Base-by-base conservation (phyloP, 2,888 invertebrate species). In the Hypolimnas misippus region DNA sequence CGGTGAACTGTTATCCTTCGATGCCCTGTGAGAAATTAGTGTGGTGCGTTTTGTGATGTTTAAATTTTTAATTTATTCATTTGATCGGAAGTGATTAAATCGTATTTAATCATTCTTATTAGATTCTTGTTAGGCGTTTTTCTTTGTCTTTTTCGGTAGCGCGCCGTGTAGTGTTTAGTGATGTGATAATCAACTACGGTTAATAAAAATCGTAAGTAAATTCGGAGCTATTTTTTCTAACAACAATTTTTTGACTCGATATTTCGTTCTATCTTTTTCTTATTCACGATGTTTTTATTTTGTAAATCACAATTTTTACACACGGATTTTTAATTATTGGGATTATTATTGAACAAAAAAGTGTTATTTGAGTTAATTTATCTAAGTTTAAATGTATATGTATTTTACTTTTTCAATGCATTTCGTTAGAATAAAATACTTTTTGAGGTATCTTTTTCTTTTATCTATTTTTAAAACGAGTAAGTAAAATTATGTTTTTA, bases 71-170 rank as follows among this genome's bases (percentile, higher is more conserved):
- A 49, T 56, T 53, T 53, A 44, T n/a, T 8, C 42, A 54, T 33
- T 35, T 33, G 56, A 61, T 67, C 57, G 62, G 46, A 65, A 63
- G 63, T 62, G 21, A 55, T 55, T 62, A 56, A 62, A 63, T 55
- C 42, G 51, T 35, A 51, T 67, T 35, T 62, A 19, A 19, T 44
- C 8, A 65, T 70, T 72, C 70, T 61, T 66, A 70, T 72, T 67
- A 56, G 70, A 72, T 50, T 75, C 70, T 33, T 56, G 50, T 72
- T 70, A 57, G 65, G 58, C 17, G 29, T 63, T 58, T 38, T 62
- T 63, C 62, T 64, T 66, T 65, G 66, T 62, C 54, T 61, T 35
- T 56, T 62, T 53, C n/a, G 10, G 38, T 14, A 55, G 53, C 54
- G 54, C 14, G 42, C 19, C 44, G 58, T 57, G 42, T 21, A 25